Percentiles rank a stretch among this genome's conserved stretches.
phyloP scores from a whole-genome alignment of 2,113 vertebrate genomes.

The Brienomyrus brachyistius region DNA sequence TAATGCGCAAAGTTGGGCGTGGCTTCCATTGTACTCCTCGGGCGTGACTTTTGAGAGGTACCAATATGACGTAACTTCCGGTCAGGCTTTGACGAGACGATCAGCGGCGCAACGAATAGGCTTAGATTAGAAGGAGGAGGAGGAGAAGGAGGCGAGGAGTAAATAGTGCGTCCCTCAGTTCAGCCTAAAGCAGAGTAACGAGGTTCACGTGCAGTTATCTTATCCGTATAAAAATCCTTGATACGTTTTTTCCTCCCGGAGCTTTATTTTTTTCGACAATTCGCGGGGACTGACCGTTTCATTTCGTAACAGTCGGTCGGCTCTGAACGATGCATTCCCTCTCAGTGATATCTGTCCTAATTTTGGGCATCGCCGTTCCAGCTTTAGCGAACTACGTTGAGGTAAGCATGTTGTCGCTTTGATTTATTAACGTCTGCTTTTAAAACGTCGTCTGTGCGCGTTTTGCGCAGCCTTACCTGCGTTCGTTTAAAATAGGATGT shows the following conservation, averaged over 20 bases:
- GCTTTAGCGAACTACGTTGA: conserved; percentile 72
- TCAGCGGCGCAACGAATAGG: conserved; percentile 38
- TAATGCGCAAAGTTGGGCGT: background rate
- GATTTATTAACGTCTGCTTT: background rate
- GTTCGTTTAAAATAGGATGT: background rate
- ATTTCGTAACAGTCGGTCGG: conserved; percentile 7
- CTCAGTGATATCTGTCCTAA: conserved; percentile 52
- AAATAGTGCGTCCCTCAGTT: background rate
- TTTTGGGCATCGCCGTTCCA: conserved; percentile 64
- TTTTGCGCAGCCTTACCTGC: background rate
- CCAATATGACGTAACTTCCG: conserved; percentile 38
- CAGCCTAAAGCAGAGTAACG: background rate
- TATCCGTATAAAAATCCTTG: background rate
- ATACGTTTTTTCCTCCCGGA: background rate
- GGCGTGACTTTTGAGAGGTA: background rate
- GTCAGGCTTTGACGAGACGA: conserved; percentile 24
- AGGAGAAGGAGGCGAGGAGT: background rate
- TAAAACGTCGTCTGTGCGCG: background rate
- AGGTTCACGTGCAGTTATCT: background rate
- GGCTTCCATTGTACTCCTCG: background rate
- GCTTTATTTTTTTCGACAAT: no score
- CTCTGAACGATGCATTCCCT: conserved; percentile 56
- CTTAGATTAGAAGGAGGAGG: background rate
- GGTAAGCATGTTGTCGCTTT: conserved; percentile 51
- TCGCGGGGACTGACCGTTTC: background rate